A percentile compares a stretch with the other conserved stretches of the same genome.
Evolutionary conservation across 2,797 vertebrate genomes (phyloP).

Genomic region (Sibirionetta formosa): DNA sequence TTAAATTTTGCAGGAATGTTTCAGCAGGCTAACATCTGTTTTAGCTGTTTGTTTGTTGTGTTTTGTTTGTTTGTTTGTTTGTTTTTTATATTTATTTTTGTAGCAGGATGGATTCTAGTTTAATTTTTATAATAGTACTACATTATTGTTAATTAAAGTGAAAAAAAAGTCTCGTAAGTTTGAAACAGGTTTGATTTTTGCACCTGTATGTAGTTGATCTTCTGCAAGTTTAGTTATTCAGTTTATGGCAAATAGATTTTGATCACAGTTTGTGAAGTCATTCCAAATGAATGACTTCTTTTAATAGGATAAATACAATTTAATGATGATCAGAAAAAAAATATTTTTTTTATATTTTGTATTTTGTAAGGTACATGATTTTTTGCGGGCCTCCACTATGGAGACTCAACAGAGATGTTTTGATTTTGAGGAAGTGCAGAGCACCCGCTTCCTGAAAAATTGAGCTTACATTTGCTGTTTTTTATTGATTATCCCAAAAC

Average conservation of each 20-base stretch:
- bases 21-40: background rate
- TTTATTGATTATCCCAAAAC: background rate
- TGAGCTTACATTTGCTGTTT: background rate
- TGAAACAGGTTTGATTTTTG: background rate
- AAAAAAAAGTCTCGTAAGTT: background rate
- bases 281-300: background rate
- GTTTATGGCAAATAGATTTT: background rate
- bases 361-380: background rate
- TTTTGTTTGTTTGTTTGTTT: no score
- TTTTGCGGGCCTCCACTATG: background rate
- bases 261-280: background rate
- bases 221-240: background rate
- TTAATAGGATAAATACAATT: background rate
- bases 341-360: background rate
- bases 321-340: background rate
- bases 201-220: background rate
- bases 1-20: background rate
- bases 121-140: background rate
- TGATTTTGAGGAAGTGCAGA: background rate
- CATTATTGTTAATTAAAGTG: background rate
- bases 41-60: background rate
- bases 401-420: background rate
- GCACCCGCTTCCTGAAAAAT: background rate
- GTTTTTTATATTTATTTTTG: no score
- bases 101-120: background rate